Conservation (phyloP, 2,888 invertebrate genomes). For the Hypselothyrea guttata region DNA sequence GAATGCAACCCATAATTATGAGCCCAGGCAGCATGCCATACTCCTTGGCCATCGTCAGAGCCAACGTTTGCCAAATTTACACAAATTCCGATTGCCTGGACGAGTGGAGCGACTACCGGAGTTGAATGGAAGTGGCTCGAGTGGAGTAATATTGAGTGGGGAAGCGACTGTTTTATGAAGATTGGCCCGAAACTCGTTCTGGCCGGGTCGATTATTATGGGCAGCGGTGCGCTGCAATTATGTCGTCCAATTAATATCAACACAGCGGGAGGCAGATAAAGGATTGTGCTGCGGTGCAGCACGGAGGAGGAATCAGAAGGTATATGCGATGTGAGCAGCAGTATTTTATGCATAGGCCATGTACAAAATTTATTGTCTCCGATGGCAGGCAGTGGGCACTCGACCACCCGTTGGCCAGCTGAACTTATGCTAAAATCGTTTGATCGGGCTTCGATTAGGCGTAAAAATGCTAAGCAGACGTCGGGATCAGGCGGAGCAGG, state of each 20-base stretch:
- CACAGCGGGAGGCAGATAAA: constrained; percentile 67
- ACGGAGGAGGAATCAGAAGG: background rate
- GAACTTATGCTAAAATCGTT: constrained; percentile 53
- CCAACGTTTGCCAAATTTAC: constrained; percentile 71
- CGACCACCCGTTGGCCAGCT: constrained; percentile 58
- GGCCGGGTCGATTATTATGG: constrained; percentile 77
- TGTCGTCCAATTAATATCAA: constrained; percentile 82
- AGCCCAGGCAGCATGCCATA: constrained; percentile 33
- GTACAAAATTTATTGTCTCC: constrained; percentile 70
- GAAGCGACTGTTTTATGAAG: constrained; percentile 42
- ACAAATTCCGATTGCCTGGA: constrained; percentile 62
- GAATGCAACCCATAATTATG: constrained; percentile 47
- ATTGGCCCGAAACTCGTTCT: constrained; percentile 50
- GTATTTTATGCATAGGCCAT: constrained; percentile 70
- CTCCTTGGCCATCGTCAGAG: constrained; percentile 29
- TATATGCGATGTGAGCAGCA: background rate
- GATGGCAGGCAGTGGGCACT: constrained; percentile 25
- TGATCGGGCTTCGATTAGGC: constrained; percentile 52
- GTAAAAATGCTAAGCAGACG: constrained; percentile 50
- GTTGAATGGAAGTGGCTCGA: constrained; percentile 13
- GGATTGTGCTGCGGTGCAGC: constrained; percentile 5
- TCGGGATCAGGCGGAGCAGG: constrained; percentile 23
- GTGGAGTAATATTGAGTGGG: constrained; percentile 31
- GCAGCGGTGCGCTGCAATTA: constrained; percentile 80
- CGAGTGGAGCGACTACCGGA: constrained; percentile 30